A percentile compares a stretch with the other conserved stretches of the same genome.
Conservation (phyloP, 2,888 invertebrate species). For the Drosophila atroscutellata region DNA sequence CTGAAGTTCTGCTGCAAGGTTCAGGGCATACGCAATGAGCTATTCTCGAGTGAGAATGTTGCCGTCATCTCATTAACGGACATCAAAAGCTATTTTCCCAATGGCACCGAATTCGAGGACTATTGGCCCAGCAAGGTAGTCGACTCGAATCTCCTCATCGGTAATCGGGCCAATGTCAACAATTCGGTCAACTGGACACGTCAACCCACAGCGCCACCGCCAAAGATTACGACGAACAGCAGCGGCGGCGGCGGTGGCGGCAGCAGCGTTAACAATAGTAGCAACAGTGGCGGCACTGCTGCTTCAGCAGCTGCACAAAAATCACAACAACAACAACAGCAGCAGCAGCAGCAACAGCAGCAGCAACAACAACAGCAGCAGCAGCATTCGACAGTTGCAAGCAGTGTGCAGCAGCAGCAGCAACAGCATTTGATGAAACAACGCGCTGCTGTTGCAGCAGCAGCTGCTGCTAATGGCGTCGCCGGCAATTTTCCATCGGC, state of each 20-base stretch:
- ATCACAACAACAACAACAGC: slow-evolving; percentile 57
- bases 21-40: slow-evolving; percentile 95
- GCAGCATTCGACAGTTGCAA: not conserved
- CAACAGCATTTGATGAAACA: slow-evolving; percentile 72
- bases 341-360: not conserved
- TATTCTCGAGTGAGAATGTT: slow-evolving; percentile 95
- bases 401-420: no score
- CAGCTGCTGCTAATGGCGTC: slow-evolving; percentile 66
- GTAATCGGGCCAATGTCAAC: slow-evolving; percentile 87
- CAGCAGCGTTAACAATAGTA: slow-evolving; percentile 58
- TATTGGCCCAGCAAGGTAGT: slow-evolving; percentile 97
- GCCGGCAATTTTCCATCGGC: slow-evolving; percentile 57
- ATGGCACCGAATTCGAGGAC: slow-evolving; percentile 95
- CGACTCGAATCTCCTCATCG: slow-evolving; percentile 91
- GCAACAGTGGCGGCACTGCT: slow-evolving; percentile 52
- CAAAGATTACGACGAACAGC: slow-evolving; percentile 75
- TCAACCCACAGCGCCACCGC: slow-evolving; percentile 90
- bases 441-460: slow-evolving; percentile 67
- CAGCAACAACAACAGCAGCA: slow-evolving; percentile 33
- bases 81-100: slow-evolving; percentile 95
- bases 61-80: slow-evolving; percentile 95
- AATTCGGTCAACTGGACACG: slow-evolving; percentile 91
- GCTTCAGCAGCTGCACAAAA: slow-evolving; percentile 3
- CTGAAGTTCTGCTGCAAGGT: slow-evolving; percentile 97
- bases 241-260: slow-evolving; percentile 75